These are phyloP conservation scores for Australoheros facetus DNA, from an alignment of 2,797 vertebrate species.

Conservation along the genomic window DNA sequence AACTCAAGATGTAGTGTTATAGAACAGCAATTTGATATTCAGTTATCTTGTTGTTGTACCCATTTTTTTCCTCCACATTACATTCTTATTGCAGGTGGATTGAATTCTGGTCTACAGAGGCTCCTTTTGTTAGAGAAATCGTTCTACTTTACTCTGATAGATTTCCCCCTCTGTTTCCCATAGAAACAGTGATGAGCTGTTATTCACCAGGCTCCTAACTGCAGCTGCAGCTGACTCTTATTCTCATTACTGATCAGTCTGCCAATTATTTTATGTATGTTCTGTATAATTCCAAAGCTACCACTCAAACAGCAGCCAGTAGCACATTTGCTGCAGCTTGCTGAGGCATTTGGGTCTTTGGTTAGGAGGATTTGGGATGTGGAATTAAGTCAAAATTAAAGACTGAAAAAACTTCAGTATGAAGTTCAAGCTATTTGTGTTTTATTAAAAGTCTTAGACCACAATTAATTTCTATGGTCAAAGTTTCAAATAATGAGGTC, in stretches of 20 bases:
- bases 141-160: neutral
- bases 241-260: neutral
- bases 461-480: neutral
- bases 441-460: neutral
- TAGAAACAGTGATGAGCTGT: slow-evolving; percentile 2
- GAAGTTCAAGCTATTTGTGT: neutral
- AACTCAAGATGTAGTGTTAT: neutral
- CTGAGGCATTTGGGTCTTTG: neutral
- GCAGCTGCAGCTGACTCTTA: neutral
- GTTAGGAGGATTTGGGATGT: neutral
- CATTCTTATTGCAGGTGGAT: neutral
- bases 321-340: neutral
- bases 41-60: neutral
- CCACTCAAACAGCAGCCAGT: neutral
- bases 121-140: neutral
- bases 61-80: neutral
- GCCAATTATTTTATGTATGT: neutral
- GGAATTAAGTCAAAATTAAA: neutral
- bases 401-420: neutral
- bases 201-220: neutral
- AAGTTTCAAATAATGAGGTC: neutral
- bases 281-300: slow-evolving; percentile 3
- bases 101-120: neutral
- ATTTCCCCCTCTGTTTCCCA: neutral
- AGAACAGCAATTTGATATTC: neutral